Percentiles rank a stretch among this genome's conserved stretches.
Conservation (phyloP, 1,140 invertebrate species). For the Linepithema humile region DNA sequence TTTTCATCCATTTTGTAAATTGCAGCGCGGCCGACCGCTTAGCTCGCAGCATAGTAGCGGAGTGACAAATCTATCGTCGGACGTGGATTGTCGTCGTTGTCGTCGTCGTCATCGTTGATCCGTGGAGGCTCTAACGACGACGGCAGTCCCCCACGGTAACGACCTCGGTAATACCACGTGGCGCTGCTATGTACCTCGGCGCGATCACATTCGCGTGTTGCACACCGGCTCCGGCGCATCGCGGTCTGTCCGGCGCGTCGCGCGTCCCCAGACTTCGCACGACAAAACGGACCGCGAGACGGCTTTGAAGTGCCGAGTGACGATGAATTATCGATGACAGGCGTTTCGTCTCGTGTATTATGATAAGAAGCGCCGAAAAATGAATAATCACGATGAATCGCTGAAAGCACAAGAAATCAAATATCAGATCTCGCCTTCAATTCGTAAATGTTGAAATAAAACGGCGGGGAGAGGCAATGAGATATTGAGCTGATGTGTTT, state of each 20-base stretch:
- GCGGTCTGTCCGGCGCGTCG: conserved; percentile 3
- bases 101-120: conserved; percentile 1
- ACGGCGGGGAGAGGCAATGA: not conserved
- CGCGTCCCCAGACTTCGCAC: not conserved
- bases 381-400: not conserved
- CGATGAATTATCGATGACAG: not conserved
- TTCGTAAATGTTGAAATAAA: not conserved
- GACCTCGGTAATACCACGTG: conserved; percentile 75
- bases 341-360: too few species aligned
- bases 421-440: not conserved
- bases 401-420: not conserved
- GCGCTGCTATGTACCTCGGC: conserved; percentile 56
- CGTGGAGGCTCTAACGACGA: not conserved
- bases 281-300: not conserved
- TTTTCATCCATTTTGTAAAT: not conserved
- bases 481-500: not conserved
- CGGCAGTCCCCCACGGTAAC: conserved; percentile 31
- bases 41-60: not conserved
- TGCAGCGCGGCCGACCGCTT: not conserved
- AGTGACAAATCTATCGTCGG: not conserved
- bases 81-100: not conserved
- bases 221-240: conserved; percentile 49
- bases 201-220: conserved; percentile 63
- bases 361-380: too few species aligned
- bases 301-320: not conserved